phyloP scores from a whole-genome alignment of 2,113 vertebrate species.

The Myrmecophaga tridactyla region DNA sequence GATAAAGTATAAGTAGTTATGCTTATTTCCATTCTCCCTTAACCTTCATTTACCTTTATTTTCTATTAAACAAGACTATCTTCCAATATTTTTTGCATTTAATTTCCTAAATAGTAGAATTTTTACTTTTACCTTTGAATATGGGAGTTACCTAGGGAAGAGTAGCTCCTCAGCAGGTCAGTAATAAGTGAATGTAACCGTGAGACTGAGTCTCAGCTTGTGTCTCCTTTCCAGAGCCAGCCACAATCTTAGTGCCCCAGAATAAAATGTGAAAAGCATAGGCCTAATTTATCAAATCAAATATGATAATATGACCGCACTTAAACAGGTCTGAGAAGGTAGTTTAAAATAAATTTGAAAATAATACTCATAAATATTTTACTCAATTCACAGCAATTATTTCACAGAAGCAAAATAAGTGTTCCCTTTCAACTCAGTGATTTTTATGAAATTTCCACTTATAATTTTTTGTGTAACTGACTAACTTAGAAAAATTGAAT shows the following conservation, averaged over 20 bases:
- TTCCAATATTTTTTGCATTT: conserved; percentile 10
- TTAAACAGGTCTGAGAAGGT: background rate
- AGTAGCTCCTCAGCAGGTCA: background rate
- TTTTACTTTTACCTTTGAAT: conserved; percentile 52
- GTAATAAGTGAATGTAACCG: background rate
- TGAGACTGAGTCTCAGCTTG: background rate
- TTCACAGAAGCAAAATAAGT: background rate
- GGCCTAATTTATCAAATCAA: background rate
- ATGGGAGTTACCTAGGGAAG: conserved; percentile 54
- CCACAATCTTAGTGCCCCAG: background rate
- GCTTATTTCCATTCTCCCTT: background rate
- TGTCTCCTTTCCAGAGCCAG: background rate
- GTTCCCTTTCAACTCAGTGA: conserved; percentile 6
- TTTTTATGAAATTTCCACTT: conserved; percentile 22
- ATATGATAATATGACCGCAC: background rate
- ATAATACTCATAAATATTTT: background rate
- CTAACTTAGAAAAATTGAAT: conserved; percentile 14
- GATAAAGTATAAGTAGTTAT: background rate
- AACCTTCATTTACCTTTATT: background rate
- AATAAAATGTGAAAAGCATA: background rate
- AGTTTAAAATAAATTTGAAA: background rate
- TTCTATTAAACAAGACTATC: background rate
- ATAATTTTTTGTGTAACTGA: background rate
- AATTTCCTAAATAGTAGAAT: conserved; percentile 33
- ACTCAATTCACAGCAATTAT: background rate